Evolutionary conservation across 2,113 vertebrate species (phyloP), one percentile per base, ranked within the genome.

Genomic region (Microcebus ravelobensis): DNA sequence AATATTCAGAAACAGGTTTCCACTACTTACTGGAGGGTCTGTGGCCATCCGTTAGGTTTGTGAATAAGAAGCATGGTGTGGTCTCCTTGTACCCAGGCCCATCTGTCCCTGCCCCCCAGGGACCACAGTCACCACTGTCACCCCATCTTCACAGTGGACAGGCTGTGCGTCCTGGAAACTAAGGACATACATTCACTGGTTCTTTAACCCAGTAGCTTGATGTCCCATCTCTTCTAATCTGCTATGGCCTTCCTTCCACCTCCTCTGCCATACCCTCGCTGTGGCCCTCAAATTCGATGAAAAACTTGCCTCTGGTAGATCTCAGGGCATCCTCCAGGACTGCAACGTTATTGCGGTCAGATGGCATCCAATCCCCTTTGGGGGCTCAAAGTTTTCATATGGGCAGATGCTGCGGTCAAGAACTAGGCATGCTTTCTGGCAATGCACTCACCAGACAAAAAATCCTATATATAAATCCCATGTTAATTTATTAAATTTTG

Each of bases 401-500:
- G 94, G 57, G 84, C 77, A 89, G 65, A 95, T 74, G 81, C 83
- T 86, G 23, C 31, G 12, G 45, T 93, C 68, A n/a, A 61, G 91
- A 94, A 79, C 70, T 23, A 83, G 79, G 65, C 88, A 71, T 84
- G 90, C 90, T 89, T 87, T 86, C 95, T 95, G 83, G 87, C 87
- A 86, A 1, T 63, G 82, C 61, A 84, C 73, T 91, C 61, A 70
- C 17, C 79, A 57, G 83, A 76, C 65, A 93, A 27, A 92, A 94
- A 89, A n/a, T 55, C 48, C 52, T 57, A 5, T 50, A 17, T 97
- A 81, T 83, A 90, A 94, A 88, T 74, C 77, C 84, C 70, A 73
- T 48, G 81, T 96, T 87, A 96, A 94, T 95, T 96, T 96, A 96
- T 94, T 85, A 73, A 79, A 67, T 84, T 97, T 84, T 80, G 36